phyloP scores from a whole-genome alignment of 2,113 vertebrate species.

The Atherinomorus stipes region DNA sequence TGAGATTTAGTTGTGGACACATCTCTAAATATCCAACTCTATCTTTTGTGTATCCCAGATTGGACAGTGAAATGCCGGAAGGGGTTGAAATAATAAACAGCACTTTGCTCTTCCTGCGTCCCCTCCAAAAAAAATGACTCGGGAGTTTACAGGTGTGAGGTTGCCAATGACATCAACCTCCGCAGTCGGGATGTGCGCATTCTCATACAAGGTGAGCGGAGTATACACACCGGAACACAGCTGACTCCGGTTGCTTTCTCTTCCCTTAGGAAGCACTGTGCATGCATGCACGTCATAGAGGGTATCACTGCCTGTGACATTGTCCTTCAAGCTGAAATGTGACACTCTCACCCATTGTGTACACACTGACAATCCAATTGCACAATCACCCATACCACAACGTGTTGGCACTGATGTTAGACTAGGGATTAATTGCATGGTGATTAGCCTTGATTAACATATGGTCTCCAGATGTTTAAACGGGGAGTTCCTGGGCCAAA shows the following conservation, averaged over 20 bases:
- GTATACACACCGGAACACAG: constrained; percentile 36
- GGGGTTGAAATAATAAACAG: constrained; percentile 90
- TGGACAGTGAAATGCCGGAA: constrained; percentile 93
- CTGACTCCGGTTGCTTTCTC: constrained; percentile 63
- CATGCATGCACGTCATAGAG: constrained; percentile 53
- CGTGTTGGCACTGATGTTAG: constrained; percentile 44
- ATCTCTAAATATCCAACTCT: constrained; percentile 8
- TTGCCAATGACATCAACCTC: constrained; percentile 92
- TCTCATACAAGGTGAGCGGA: constrained; percentile 91
- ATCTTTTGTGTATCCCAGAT: constrained; percentile 77
- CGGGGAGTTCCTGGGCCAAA: constrained; percentile 39
- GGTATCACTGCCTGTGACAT: constrained; percentile 60
- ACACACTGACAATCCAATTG: constrained; percentile 40
- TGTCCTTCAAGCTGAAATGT: constrained; percentile 76
- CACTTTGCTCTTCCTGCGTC: constrained; percentile 91
- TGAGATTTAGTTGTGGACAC: neutral
- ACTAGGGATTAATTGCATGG: constrained; percentile 50
- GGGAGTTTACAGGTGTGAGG: constrained; percentile 94
- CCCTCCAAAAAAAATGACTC: constrained; percentile 93
- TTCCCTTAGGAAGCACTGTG: constrained; percentile 61
- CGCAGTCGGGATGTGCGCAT: constrained; percentile 92
- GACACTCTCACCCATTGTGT: constrained; percentile 53
- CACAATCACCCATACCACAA: constrained; percentile 11
- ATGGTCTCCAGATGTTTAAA: constrained; percentile 70
- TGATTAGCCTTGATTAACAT: constrained; percentile 65